phyloP scores from a whole-genome alignment of 2,797 vertebrate species.

The Xyrichtys novacula region DNA sequence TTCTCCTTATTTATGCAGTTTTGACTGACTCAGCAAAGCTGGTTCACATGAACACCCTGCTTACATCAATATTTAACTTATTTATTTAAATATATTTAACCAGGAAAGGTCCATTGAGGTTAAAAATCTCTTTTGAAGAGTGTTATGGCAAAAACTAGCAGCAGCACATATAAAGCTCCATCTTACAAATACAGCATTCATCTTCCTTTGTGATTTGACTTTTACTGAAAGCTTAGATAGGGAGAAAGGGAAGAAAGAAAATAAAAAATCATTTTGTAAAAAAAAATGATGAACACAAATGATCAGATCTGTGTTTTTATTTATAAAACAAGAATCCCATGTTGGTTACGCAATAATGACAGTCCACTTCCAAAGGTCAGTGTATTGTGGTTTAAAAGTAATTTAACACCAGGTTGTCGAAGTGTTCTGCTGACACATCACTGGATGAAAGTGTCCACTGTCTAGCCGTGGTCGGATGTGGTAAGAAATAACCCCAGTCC shows the following conservation, averaged over 20 bases:
- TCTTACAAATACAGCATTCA: too few species aligned
- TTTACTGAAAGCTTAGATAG: neutral
- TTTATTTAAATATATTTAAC: too few species aligned
- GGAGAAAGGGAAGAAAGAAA: too few species aligned
- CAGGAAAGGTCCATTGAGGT: too few species aligned
- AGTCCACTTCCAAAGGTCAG: neutral
- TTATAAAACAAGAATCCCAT: neutral
- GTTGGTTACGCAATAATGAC: neutral
- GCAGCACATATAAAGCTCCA: too few species aligned
- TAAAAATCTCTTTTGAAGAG: too few species aligned
- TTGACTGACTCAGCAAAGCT: neutral
- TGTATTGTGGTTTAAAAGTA: neutral
- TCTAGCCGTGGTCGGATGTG: slow-evolving; percentile 13
- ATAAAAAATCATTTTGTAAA: too few species aligned
- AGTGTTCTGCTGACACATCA: neutral
- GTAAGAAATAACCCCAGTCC: slow-evolving; percentile 5
- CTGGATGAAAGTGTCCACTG: slow-evolving; percentile 2
- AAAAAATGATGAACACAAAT: too few species aligned
- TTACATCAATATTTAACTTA: too few species aligned
- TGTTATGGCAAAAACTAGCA: too few species aligned
- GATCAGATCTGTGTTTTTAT: neutral
- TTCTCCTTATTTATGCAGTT: neutral
- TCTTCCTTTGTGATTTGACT: neutral
- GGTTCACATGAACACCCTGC: too few species aligned
- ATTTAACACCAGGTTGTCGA: neutral